Percentiles rank a stretch among this genome's conserved stretches.
Conservation (phyloP, 2,797 vertebrate genomes). For the Phrynocephalus forsythii region DNA sequence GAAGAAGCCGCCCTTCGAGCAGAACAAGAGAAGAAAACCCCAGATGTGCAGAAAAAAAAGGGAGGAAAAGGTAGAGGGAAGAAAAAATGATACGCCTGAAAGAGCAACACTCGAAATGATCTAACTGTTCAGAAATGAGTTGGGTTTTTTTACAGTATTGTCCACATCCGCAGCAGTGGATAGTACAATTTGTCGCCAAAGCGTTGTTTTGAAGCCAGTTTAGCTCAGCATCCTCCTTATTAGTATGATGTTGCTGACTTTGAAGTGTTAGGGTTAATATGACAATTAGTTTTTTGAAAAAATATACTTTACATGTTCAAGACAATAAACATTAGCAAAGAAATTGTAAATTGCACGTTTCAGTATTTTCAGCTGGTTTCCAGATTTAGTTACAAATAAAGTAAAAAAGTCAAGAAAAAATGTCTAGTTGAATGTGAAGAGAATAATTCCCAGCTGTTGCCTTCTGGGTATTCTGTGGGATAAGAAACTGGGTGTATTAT, state of each 20-base stretch:
- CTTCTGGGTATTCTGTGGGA: neutral
- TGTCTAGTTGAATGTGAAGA: neutral
- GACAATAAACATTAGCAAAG: constrained; percentile 55
- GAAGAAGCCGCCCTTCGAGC: constrained; percentile 67
- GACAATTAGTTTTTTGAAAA: constrained; percentile 23
- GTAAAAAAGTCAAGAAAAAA: neutral
- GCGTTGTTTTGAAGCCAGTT: constrained; percentile 37
- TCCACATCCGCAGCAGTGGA: neutral
- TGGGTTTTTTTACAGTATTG: neutral
- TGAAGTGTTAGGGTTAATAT: neutral
- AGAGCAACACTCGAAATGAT: neutral
- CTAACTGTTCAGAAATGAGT: constrained; percentile 14
- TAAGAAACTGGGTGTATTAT: neutral
- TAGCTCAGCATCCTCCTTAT: constrained; percentile 34
- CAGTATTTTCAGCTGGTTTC: constrained; percentile 33
- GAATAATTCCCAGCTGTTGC: neutral
- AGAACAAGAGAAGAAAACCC: constrained; percentile 73
- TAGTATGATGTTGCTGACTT: constrained; percentile 16
- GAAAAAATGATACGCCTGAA: constrained; percentile 76
- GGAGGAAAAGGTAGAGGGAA: constrained; percentile 72
- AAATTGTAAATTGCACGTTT: constrained; percentile 31
- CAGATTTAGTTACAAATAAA: constrained; percentile 9
- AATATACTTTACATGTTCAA: constrained; percentile 32
- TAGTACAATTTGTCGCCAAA: constrained; percentile 19
- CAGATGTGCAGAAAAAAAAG: constrained; percentile 60